phyloP scores from a whole-genome alignment of 2,797 vertebrate genomes.

The Darevskia mixta region DNA sequence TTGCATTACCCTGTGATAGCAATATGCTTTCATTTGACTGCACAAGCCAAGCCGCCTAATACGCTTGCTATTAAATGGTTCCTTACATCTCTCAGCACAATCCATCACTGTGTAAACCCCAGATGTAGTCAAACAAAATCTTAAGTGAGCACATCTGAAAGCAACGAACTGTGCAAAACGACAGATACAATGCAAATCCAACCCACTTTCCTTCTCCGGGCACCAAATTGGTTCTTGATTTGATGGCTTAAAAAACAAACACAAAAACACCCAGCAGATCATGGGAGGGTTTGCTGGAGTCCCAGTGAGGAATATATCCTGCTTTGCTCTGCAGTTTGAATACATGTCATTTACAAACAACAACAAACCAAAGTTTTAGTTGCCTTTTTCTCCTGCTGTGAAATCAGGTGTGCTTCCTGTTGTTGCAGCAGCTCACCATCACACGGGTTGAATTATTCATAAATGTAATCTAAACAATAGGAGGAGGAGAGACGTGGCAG shows the following conservation, averaged over 20 bases:
- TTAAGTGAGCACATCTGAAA: neutral
- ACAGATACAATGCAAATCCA: accelerated
- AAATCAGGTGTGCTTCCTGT: slow-evolving; percentile 30
- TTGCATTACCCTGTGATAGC: slow-evolving; percentile 8
- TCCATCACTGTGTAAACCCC: slow-evolving; percentile 29
- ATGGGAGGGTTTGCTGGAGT: accelerated
- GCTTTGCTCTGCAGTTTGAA: neutral
- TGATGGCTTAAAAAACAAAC: neutral
- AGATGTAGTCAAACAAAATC: slow-evolving; percentile 28
- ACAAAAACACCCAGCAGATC: accelerated
- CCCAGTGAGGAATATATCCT: accelerated
- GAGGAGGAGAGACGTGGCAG: slow-evolving; percentile 29
- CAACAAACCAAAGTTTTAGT: neutral
- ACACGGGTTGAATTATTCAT: slow-evolving; percentile 54
- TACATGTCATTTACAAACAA: neutral
- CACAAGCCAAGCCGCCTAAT: slow-evolving; percentile 30
- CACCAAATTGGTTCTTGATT: neutral
- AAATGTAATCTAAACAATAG: slow-evolving; percentile 53
- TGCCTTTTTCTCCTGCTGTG: slow-evolving; percentile 20
- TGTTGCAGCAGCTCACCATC: neutral
- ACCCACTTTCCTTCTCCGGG: neutral
- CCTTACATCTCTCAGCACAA: slow-evolving; percentile 34
- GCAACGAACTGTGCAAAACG: neutral
- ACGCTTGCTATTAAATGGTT: slow-evolving; percentile 45
- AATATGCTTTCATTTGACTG: slow-evolving; percentile 35